Percentiles rank a stretch among this genome's conserved stretches.
Evolutionary conservation across 2,113 vertebrate species (phyloP).

Genomic region (Cichladusa arquata): DNA sequence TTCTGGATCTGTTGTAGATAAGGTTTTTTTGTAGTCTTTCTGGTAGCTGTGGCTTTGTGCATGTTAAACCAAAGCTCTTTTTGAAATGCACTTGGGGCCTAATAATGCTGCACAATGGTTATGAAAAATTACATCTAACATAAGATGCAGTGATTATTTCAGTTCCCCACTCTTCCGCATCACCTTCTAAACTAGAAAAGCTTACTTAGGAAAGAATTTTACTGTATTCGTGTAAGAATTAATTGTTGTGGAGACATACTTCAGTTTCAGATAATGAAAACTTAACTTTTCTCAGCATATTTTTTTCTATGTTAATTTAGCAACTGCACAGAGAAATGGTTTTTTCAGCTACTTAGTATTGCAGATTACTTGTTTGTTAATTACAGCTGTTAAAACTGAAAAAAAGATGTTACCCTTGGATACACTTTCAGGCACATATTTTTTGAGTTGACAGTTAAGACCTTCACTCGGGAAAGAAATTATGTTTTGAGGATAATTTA

Average conservation of each 20-base stretch:
- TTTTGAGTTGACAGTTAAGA: not conserved
- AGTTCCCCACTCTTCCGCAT: not conserved
- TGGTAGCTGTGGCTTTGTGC: not conserved
- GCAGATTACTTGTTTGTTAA: not conserved
- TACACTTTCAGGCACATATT: accelerated
- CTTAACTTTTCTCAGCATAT: not conserved
- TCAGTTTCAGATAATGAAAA: not conserved
- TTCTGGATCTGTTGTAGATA: not conserved
- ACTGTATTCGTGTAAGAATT: not conserved
- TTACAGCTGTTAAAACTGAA: not conserved
- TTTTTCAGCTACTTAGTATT: not conserved
- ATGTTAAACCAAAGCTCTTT: not conserved
- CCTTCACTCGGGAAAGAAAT: not conserved
- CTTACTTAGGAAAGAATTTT: not conserved
- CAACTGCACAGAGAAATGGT: not conserved
- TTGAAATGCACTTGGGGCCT: not conserved
- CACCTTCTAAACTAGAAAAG: not conserved
- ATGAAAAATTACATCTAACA: not conserved
- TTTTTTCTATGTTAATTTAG: not conserved
- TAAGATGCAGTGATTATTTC: not conserved
- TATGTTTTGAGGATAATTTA: not conserved
- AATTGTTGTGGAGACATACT: not conserved
- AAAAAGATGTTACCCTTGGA: not conserved
- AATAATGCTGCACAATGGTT: not conserved
- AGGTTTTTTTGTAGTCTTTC: not conserved